Evolutionary conservation across 2,888 invertebrate genomes (phyloP), one percentile per base, ranked within the genome.

Genomic region (Apamea monoglypha): DNA sequence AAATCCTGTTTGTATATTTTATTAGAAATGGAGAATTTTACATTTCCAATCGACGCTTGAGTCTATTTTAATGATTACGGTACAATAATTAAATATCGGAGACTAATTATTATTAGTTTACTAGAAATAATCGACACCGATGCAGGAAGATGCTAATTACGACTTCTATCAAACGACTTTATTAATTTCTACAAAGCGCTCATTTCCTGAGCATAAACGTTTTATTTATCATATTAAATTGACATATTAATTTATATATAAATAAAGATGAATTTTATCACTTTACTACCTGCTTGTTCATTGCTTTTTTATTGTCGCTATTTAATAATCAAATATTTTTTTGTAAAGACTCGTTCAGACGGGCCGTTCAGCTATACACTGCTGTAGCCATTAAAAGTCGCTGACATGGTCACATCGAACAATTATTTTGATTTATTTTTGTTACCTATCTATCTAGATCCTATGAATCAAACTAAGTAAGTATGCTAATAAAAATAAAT

Each of bases 161-260:
- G 2, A 83, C 8, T 66, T 76, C 47, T 64, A 72, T 53, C 21
- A 64, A 80, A 84, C 44, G 25, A 73, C 36, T 84, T 79, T 36
- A 80, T 82, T 84, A 50, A 72, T 78, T 84, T 73, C 72, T 79
- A 69, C 50, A 82, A 59, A 80, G 25, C 56, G 32, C 7, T 63
- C 12, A n/a, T 44, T 84, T 84, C 80, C 80, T 72, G 72, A 59
- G 66, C 63, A 83, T 83, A 72, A 61, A 59, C 44, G 4, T 29
- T 21, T 79, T 72, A 72, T 40, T 82, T 72, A 84, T 79, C 32
- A 72, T 72, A 72, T 69, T 69, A 32, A 68, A 59, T 71, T 56
- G 80, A 72, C 18, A 53, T 83, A 68, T 64, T 29, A 53, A 84
- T 63, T 40, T 78, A 68, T 81, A 74, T 69, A 69, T 69, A 7